A percentile compares a stretch with the other conserved stretches of the same genome.
Conservation (phyloP, 2,797 vertebrate species). For the Chanos chanos region DNA sequence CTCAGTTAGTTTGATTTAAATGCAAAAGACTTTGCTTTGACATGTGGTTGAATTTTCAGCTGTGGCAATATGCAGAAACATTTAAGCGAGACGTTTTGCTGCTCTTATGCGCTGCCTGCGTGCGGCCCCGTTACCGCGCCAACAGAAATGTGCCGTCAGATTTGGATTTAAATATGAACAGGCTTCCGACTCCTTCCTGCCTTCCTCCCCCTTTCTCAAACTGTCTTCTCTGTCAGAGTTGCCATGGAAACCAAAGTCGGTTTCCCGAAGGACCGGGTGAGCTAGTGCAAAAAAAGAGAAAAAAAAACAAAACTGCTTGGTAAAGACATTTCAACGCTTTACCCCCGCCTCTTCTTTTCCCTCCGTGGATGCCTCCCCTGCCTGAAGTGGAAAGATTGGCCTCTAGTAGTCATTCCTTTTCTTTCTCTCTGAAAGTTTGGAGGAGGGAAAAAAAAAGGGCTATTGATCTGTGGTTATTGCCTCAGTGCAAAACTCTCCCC, state of each 20-base stretch:
- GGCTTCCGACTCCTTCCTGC: constrained; percentile 29
- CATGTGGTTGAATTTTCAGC: too few relatives aligned
- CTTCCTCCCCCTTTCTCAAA: constrained; percentile 28
- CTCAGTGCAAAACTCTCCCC: constrained; percentile 12
- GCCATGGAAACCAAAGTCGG: constrained; percentile 51
- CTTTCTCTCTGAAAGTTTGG: constrained; percentile 20
- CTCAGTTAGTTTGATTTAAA: too few relatives aligned
- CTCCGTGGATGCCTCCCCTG: constrained; percentile 15
- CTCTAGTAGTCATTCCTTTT: constrained; percentile 20
- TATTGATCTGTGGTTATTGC: constrained; percentile 37
- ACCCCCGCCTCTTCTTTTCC: constrained; percentile 7
- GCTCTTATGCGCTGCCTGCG: too few relatives aligned
- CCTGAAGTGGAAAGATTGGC: constrained; percentile 21
- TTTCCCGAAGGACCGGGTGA: constrained; percentile 46
- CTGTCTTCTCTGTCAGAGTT: constrained; percentile 45
- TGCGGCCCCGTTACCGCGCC: too few relatives aligned
- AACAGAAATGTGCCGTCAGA: constrained; percentile 29
- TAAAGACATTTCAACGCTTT: constrained; percentile 40
- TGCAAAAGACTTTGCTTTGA: too few relatives aligned
- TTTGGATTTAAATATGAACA: constrained; percentile 45
- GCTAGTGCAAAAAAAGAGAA: too few relatives aligned
- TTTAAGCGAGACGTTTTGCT: too few relatives aligned
- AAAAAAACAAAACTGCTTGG: constrained; percentile 38
- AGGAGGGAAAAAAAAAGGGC: constrained; percentile 3
- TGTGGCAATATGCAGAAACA: too few relatives aligned